phyloP scores from a whole-genome alignment of 2,888 invertebrate genomes.

The Sarcophaga rosellei region DNA sequence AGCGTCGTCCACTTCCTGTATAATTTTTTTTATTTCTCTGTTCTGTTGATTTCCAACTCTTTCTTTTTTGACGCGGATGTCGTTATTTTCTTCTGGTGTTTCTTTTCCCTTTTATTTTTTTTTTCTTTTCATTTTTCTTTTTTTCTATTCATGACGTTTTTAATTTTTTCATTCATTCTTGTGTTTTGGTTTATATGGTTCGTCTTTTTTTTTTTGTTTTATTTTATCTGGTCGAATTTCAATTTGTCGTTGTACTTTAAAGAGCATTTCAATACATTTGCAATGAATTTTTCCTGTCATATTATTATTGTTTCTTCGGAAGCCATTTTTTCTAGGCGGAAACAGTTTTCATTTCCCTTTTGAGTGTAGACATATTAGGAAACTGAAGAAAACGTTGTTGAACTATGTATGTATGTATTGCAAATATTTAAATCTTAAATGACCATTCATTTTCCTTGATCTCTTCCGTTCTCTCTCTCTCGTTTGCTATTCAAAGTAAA shows the following conservation, averaged over 20 bases:
- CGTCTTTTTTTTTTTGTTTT: conserved; percentile 21
- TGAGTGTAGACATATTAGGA: conserved; percentile 68
- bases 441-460: conserved; percentile 33
- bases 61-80: conserved; percentile 66
- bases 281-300: conserved; percentile 71
- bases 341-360: conserved; percentile 78
- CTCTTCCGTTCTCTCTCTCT: not conserved
- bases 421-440: conserved; percentile 59
- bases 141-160: conserved; percentile 27
- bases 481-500: not conserved
- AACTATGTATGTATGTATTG: conserved; percentile 36
- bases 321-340: conserved; percentile 72
- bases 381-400: conserved; percentile 40
- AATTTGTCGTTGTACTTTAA: conserved; percentile 66
- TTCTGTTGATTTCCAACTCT: conserved; percentile 54
- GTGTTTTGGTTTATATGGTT: not conserved
- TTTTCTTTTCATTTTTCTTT: conserved; percentile 8
- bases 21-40: conserved; percentile 19
- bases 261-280: conserved; percentile 60
- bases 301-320: conserved; percentile 67
- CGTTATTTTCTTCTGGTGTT: conserved; percentile 55
- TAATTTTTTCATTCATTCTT: conserved; percentile 48
- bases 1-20: conserved; percentile 68
- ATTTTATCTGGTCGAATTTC: conserved; percentile 65
- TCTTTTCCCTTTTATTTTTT: conserved; percentile 14